phyloP scores from a whole-genome alignment of 2,888 invertebrate species.

The Kryphioiulus occultus region DNA sequence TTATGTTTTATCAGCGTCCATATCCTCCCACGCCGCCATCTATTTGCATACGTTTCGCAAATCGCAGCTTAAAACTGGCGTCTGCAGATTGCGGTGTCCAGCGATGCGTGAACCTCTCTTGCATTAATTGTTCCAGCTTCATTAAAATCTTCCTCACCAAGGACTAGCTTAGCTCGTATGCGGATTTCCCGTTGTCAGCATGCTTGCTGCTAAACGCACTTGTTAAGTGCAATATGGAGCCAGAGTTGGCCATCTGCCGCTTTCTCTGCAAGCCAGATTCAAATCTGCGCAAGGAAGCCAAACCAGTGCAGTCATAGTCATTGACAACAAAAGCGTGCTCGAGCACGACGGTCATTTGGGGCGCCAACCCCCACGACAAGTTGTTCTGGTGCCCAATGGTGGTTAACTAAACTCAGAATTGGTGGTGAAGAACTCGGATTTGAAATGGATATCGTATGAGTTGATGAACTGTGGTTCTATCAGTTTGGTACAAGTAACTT shows the following conservation, averaged over 20 bases:
- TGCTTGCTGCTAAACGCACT: slow-evolving; percentile 11
- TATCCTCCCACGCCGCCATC: neutral
- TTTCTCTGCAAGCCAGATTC: neutral
- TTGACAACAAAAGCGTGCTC: no score
- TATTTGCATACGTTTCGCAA: neutral
- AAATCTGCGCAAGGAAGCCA: neutral
- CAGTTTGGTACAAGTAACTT: no score
- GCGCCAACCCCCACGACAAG: no score
- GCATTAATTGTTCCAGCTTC: slow-evolving; percentile 43
- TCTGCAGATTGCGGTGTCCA: slow-evolving; percentile 12
- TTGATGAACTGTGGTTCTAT: no score
- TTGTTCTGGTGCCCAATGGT: no score
- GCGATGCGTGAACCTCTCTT: neutral
- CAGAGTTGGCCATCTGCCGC: slow-evolving; percentile 17
- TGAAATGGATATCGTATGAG: no score
- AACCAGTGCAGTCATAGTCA: no score
- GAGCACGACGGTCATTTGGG: no score
- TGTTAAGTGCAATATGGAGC: slow-evolving; percentile 44
- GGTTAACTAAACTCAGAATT: no score
- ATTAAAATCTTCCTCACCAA: slow-evolving; percentile 38
- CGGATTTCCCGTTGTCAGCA: slow-evolving; percentile 13
- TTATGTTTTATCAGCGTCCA: neutral
- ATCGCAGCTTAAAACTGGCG: neutral
- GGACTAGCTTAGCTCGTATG: slow-evolving; percentile 4
- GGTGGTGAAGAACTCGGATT: no score